Base-by-base conservation (phyloP, 2,113 vertebrate genomes). In the Panthera leo region DNA sequence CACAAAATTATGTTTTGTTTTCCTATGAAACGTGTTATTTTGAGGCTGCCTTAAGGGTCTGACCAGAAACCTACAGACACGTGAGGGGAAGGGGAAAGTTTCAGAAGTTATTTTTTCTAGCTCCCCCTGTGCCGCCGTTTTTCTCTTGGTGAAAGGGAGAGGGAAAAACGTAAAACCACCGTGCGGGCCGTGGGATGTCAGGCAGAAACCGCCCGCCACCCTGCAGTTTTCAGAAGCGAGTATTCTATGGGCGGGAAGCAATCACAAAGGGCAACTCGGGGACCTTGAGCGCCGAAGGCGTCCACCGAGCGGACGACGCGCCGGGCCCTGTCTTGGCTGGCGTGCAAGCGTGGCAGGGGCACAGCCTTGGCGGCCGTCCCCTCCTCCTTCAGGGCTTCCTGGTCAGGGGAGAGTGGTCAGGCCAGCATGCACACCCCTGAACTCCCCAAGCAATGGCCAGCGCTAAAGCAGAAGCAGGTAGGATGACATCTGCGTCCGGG, bases 381-480 rank as follows among this genome's bases (percentile, higher is more conserved):
- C 16, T 87, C 61, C 16, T 87, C n/a, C 53, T n/a, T 5, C 29
- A n/a, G 88, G 51, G 78, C 29, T 36, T 51, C 85, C 18, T 6
- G 84, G 45, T 51, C 39, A 51, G 85, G 88, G 0, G 0, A 29
- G 68, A 84, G 71, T 3, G 29, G 36, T 53, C 82, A 14, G 61
- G 53, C 27, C 85, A 0, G 19, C 96, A 84, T 94, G 98, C 94
- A 15, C 29, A 7, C 51, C 89, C 63, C 68, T 4, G 48, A 45
- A 68, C 27, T 14, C 45, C 91, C 89, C 48, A 86, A 90, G 97
- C 94, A 9, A 82, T 2, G 89, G 95, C 95, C 96, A 90, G 90
- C 4, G 1, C 95, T 85, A 78, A 97, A 97, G 98, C 97, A 91
- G 92, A 97, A 97, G 95, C 96, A 39, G 65, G 48, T 16, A 19